A percentile compares a stretch with the other conserved stretches of the same genome.
These are phyloP conservation scores for Macrotis lagotis DNA, from an alignment of 2,113 vertebrate genomes.

Conservation along the genomic window DNA sequence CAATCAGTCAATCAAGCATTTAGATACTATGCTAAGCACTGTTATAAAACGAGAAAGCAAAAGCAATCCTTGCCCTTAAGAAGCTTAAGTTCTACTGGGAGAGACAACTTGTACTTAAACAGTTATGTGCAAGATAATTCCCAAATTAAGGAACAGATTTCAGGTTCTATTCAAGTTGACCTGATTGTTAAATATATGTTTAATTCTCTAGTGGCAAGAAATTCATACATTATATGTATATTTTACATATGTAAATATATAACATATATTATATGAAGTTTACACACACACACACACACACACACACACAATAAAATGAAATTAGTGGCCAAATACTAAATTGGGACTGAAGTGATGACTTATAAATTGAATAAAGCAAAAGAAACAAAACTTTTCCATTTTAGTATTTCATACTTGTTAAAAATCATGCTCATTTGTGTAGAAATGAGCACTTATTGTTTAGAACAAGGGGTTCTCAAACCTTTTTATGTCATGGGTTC, in stretches of 20 bases:
- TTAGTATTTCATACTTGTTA: neutral
- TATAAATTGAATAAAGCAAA: neutral
- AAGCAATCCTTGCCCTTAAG: neutral
- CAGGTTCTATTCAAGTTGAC: neutral
- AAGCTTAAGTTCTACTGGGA: neutral
- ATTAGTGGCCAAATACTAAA: neutral
- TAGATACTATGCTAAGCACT: neutral
- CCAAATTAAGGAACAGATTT: neutral
- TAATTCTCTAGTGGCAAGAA: slow-evolving; percentile 24
- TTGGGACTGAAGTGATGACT: neutral
- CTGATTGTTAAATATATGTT: neutral
- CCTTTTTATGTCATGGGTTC: neutral
- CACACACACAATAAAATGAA: neutral
- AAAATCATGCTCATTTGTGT: neutral
- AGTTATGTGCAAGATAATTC: neutral
- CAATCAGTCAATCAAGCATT: neutral
- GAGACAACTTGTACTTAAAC: neutral
- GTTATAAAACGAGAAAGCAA: neutral
- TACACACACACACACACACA: neutral
- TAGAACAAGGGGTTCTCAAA: neutral
- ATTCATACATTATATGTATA: neutral
- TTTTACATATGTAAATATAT: neutral
- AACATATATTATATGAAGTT: neutral
- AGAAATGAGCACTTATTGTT: neutral
- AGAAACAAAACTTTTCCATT: neutral